These are phyloP conservation scores for Lampris megalopsis DNA, from an alignment of 2,113 vertebrate species.

Conservation along the genomic window DNA sequence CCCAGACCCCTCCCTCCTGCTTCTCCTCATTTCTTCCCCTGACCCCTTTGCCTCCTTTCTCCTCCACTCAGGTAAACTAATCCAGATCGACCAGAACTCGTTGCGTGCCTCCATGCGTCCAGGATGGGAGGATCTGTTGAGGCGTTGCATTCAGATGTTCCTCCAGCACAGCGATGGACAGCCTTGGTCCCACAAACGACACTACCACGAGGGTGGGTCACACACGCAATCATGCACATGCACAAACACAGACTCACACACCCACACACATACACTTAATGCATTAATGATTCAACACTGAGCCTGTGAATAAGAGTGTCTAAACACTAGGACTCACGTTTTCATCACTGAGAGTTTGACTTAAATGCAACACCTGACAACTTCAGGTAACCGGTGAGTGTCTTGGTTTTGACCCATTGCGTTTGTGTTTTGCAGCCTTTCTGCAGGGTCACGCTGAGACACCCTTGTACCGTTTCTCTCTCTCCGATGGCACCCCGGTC, in stretches of 20 bases:
- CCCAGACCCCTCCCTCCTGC: slow-evolving; percentile 10
- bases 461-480: slow-evolving; percentile 93
- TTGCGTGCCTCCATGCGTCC: slow-evolving; percentile 95
- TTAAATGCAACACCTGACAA: slow-evolving; percentile 25
- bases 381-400: slow-evolving; percentile 18
- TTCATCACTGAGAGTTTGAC: slow-evolving; percentile 23
- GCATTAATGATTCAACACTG: slow-evolving; percentile 44
- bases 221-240: not conserved
- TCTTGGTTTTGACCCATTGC: slow-evolving; percentile 23
- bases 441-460: slow-evolving; percentile 95
- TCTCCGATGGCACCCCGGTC: slow-evolving; percentile 95
- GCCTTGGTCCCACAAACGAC: slow-evolving; percentile 95
- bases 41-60: not conserved
- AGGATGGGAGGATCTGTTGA: slow-evolving; percentile 94
- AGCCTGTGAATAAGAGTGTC: slow-evolving; percentile 49
- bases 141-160: slow-evolving; percentile 96
- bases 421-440: slow-evolving; percentile 83
- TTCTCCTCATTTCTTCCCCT: not conserved
- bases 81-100: slow-evolving; percentile 96
- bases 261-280: slow-evolving; percentile 15
- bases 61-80: slow-evolving; percentile 89
- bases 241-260: not conserved
- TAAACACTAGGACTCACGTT: not conserved
- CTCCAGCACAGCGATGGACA: slow-evolving; percentile 96
- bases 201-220: slow-evolving; percentile 94